A percentile compares a stretch with the other conserved stretches of the same genome.
Evolutionary conservation across 1,140 invertebrate species (phyloP).

Genomic region (Epicauta chinensis): DNA sequence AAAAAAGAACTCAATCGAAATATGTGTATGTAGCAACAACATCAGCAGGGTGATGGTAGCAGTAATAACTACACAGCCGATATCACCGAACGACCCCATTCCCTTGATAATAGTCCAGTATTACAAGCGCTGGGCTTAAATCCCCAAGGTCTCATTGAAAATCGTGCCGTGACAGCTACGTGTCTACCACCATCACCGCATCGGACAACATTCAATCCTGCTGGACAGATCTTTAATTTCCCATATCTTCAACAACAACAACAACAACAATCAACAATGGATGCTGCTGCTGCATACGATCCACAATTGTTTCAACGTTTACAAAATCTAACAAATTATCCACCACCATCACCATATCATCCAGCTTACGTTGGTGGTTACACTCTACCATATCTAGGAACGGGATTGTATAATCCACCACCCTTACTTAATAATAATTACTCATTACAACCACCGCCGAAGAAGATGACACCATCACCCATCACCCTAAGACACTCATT

Average conservation of each 20-base stretch:
- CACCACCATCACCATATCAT: slow-evolving; percentile 22
- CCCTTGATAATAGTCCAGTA: slow-evolving; percentile 30
- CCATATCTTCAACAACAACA: slow-evolving; percentile 18
- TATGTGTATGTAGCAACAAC: slow-evolving; percentile 21
- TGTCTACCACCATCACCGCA: slow-evolving; percentile 34
- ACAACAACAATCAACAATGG: slow-evolving; percentile 14
- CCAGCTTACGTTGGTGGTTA: slow-evolving; percentile 23
- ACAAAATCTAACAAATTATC: slow-evolving; percentile 32
- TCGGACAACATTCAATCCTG: slow-evolving; percentile 29
- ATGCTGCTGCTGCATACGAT: slow-evolving; percentile 28
- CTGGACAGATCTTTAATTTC: slow-evolving; percentile 33
- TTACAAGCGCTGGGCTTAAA: slow-evolving; percentile 33
- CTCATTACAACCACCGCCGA: slow-evolving; percentile 32
- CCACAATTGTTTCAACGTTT: slow-evolving; percentile 34
- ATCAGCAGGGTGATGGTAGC: slow-evolving; percentile 14
- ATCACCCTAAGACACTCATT: slow-evolving; percentile 33
- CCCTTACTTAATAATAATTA: slow-evolving; percentile 37
- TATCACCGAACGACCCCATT: slow-evolving; percentile 8
- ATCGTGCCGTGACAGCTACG: slow-evolving; percentile 25
- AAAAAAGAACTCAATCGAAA: neutral
- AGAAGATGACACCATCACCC: slow-evolving; percentile 34
- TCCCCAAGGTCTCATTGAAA: slow-evolving; percentile 35
- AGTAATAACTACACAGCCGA: slow-evolving; percentile 16
- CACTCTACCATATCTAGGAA: slow-evolving; percentile 21
- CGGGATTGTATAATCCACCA: slow-evolving; percentile 16